Conservation (phyloP, 2,113 vertebrate species). For the Poecilia latipinna region DNA sequence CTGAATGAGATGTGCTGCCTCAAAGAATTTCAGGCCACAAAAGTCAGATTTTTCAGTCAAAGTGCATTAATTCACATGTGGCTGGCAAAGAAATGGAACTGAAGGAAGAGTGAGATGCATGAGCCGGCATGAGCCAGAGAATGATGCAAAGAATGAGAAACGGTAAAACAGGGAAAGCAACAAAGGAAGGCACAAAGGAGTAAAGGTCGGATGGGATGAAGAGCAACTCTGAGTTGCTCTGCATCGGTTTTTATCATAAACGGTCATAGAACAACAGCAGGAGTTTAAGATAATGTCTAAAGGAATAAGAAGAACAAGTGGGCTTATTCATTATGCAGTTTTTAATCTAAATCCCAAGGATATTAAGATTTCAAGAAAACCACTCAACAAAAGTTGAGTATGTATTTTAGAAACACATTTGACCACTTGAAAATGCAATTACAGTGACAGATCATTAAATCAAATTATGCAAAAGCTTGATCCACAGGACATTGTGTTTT, state of each 20-base stretch:
- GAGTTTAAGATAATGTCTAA: no score
- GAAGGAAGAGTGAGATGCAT: constrained; percentile 13
- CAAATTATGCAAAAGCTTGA: not conserved
- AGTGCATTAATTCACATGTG: constrained; percentile 45
- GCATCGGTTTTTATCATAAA: no score
- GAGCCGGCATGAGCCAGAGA: not conserved
- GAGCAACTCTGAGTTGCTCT: no score
- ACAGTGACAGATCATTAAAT: not conserved
- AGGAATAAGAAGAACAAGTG: no score
- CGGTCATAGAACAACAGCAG: no score
- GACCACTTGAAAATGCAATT: constrained; percentile 3
- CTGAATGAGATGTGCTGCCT: constrained; percentile 23
- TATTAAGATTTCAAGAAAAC: no score
- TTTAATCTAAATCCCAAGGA: no score
- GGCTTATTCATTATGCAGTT: no score
- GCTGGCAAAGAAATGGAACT: constrained; percentile 16
- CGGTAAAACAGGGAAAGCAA: not conserved
- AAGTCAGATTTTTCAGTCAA: constrained; percentile 47
- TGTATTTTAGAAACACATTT: no score
- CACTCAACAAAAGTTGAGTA: no score
- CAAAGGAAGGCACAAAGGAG: constrained; percentile 1
- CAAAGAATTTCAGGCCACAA: constrained; percentile 30
- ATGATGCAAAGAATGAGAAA: constrained; percentile 31
- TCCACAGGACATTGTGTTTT: not conserved
- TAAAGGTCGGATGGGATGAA: not conserved